Conservation (phyloP, 92 coral and sea anemone species). For the Siderastrea radians region DNA sequence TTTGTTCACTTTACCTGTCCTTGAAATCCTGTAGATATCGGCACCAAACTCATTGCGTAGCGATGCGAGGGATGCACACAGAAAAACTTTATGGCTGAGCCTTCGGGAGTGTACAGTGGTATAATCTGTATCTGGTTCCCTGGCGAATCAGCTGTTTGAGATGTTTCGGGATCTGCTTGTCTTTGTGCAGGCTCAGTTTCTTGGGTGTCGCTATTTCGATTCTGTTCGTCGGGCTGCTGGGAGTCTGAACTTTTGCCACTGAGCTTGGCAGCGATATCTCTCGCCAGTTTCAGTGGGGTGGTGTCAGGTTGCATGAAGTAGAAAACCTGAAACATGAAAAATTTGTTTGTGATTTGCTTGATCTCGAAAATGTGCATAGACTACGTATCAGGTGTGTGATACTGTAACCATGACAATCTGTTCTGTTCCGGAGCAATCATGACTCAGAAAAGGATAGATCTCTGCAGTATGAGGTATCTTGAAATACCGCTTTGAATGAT, state of each 20-base stretch:
- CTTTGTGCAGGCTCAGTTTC: not conserved
- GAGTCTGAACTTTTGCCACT: not conserved
- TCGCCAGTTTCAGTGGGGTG: constrained; percentile 61
- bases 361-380: not conserved
- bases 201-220: not conserved
- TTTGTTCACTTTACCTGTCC: constrained; percentile 65
- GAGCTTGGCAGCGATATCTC: constrained; percentile 53
- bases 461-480: too few species aligned
- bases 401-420: too few species aligned
- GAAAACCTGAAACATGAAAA: constrained; percentile 59
- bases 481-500: too few species aligned
- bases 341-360: not conserved
- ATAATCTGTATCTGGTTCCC: constrained; percentile 54
- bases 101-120: constrained; percentile 81
- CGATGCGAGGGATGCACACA: constrained; percentile 87
- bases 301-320: constrained; percentile 95
- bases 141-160: constrained; percentile 2
- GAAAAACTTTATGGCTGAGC: constrained; percentile 77
- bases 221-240: not conserved
- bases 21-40: constrained; percentile 81
- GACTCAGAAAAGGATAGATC: too few species aligned
- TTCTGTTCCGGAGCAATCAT: too few species aligned
- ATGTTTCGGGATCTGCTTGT: constrained; percentile 7
- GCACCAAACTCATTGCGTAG: constrained; percentile 79
- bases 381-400: too few species aligned